These are phyloP conservation scores for Noctua janthina DNA, from an alignment of 2,888 invertebrate genomes.

Conservation along the genomic window DNA sequence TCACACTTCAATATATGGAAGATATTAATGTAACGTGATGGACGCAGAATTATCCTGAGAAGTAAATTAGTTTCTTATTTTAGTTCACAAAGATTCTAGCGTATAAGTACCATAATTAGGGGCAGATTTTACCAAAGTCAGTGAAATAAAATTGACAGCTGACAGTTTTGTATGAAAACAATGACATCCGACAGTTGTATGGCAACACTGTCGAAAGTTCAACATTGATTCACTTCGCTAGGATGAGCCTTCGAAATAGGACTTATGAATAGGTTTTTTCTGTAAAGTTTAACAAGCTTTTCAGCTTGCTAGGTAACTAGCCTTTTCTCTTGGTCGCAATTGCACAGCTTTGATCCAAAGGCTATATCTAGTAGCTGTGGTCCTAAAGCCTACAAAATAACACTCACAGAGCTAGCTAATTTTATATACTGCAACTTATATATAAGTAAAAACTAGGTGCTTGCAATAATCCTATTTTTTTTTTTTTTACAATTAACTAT, in stretches of 20 bases:
- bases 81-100: slow-evolving; percentile 3
- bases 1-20: slow-evolving; percentile 56
- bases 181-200: no score
- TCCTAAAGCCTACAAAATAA: neutral
- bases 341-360: neutral
- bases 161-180: neutral
- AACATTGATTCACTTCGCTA: neutral
- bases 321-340: neutral
- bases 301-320: neutral
- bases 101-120: neutral
- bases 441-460: no score
- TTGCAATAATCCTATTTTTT: no score
- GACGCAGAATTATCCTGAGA: slow-evolving; percentile 38
- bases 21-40: slow-evolving; percentile 46
- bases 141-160: neutral
- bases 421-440: neutral
- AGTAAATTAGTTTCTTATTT: neutral
- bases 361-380: neutral
- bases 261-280: neutral
- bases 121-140: neutral
- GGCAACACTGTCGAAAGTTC: neutral
- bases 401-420: neutral
- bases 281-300: neutral
- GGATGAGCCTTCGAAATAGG: neutral
- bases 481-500: no score